Evolutionary conservation across 1,140 invertebrate genomes (phyloP), one percentile per base, ranked within the genome.

Genomic region (Brachionus sp.): DNA sequence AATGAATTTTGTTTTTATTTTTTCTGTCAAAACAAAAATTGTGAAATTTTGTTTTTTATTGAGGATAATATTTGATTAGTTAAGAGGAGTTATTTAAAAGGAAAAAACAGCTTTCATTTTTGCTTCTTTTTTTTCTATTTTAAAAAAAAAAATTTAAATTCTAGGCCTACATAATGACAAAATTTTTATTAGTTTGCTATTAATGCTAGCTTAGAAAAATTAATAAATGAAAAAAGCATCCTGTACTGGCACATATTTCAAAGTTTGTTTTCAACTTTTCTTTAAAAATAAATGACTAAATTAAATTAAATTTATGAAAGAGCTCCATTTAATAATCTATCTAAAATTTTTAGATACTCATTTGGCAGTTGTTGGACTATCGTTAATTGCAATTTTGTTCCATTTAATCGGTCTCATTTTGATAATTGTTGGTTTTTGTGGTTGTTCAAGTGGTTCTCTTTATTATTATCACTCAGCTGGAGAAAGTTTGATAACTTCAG

Each of bases 391-490:
- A 6, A 44, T 84, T 19, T 37, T 77, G 1, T 84, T 84, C 53
- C 82, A 77, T 39, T 19, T 80, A 12, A 29, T 84, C 25, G 83
- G 84, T 44, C 19, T 84, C 13, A 23, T 75, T 12, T 70, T 85
- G 62, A 46, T 77, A 62, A 13, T 85, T 70, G 35, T 50, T 68
- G 84, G 84, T 9, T 46, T 84, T 19, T 70, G 84, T 29, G 39
- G n/a, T 9, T 39, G 29, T 5, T 83, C 84, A 42, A 53, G 77
- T 16, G 39, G 77, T 12, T 84, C 84, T 53, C 84, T 85, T 57
- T 85, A 85, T 57, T 85, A 83, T 82, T 84, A 84, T 73, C 84
- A 85, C 53, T 85, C 84, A 6, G 84, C 84, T 33, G 84, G 84
- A 7, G 84, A 85, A 66, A 62, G 77, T 66, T 37, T 80, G 37